Evolutionary conservation across 2,888 invertebrate species (phyloP).

Genomic region (Acleris cristana): DNA sequence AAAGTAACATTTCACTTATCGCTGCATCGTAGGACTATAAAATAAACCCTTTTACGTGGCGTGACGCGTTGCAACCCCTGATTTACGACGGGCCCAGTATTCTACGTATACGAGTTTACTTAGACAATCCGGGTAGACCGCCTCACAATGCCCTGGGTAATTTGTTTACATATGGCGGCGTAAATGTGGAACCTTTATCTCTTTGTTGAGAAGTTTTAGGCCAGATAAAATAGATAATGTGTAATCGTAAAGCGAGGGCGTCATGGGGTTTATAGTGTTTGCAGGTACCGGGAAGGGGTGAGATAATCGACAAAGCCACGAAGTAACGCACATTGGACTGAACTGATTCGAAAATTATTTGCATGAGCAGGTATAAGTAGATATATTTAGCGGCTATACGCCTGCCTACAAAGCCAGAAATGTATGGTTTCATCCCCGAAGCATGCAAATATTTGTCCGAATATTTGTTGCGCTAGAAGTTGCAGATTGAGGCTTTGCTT

Average conservation of each 20-base stretch:
- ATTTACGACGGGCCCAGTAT: slow-evolving; percentile 72
- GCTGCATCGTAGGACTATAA: slow-evolving; percentile 64
- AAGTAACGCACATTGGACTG: not conserved
- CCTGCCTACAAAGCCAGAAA: too few species aligned
- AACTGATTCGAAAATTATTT: too few species aligned
- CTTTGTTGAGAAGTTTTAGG: slow-evolving; percentile 73
- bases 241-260: slow-evolving; percentile 70
- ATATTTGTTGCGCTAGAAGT: too few species aligned
- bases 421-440: too few species aligned
- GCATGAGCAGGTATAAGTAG: too few species aligned
- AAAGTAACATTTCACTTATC: slow-evolving; percentile 58
- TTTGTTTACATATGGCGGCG: slow-evolving; percentile 74
- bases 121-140: slow-evolving; percentile 65
- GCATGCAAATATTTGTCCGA: too few species aligned
- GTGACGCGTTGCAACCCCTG: slow-evolving; percentile 66
- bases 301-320: slow-evolving; percentile 11
- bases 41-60: slow-evolving; percentile 57
- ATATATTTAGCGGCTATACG: too few species aligned
- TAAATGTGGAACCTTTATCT: slow-evolving; percentile 76
- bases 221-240: slow-evolving; percentile 79
- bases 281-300: slow-evolving; percentile 54
- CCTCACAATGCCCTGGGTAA: slow-evolving; percentile 70
- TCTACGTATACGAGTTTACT: slow-evolving; percentile 63
- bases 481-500: too few species aligned
- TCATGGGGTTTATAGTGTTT: slow-evolving; percentile 65